Evolutionary conservation across 1,140 invertebrate species (phyloP), one percentile per base, ranked within the genome.

Genomic region (Drosophila bifasciata): DNA sequence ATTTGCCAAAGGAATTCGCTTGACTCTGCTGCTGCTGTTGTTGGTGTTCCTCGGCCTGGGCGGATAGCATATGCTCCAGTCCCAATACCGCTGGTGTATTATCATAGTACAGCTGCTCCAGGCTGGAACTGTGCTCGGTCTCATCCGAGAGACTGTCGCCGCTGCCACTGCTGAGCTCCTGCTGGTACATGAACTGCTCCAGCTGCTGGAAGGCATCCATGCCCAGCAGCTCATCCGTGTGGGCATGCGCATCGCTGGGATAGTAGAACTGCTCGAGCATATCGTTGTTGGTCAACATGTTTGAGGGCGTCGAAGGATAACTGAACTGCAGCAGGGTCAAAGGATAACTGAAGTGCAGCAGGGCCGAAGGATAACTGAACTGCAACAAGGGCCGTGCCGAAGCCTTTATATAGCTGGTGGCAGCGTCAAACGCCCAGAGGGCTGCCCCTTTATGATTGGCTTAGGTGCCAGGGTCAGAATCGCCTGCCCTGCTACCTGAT

Each of bases 271-370:
- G 84, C 41, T 89, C 63, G 55, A 83, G 46, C 19, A 76, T 48
- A 17, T 88, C 84, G 76, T 79, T 76, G 78, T 89, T 84, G 16
- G 83, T 83, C 78, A 83, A 69, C 83, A 86, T 86, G 78, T 53
- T 53, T 86, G 49, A 61, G 41, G 48, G 49, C 49, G n/a, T n/a
- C 64, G 49, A 74, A 80, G 79, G 84, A 89, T 83, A 89, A 89
- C 84, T 89, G 84, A 77, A 36, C 55, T 21, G 28, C 11, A 5
- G 9, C 44, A 13, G 48, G n/a, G n/a, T n/a, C 64, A 46, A 74
- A 80, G 79, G 84, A 89, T 83, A 89, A 89, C 84, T 89, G 84
- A 77, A 36, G 50, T 21, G 28, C 11, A 5, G 9, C 44, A 61
- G 41, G 48, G 49, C 49, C 64, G 49, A 74, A 80, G 79, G 84